These are phyloP conservation scores for Pristionchus entomophagus DNA, from an alignment of 2,888 invertebrate species.

Conservation along the genomic window DNA sequence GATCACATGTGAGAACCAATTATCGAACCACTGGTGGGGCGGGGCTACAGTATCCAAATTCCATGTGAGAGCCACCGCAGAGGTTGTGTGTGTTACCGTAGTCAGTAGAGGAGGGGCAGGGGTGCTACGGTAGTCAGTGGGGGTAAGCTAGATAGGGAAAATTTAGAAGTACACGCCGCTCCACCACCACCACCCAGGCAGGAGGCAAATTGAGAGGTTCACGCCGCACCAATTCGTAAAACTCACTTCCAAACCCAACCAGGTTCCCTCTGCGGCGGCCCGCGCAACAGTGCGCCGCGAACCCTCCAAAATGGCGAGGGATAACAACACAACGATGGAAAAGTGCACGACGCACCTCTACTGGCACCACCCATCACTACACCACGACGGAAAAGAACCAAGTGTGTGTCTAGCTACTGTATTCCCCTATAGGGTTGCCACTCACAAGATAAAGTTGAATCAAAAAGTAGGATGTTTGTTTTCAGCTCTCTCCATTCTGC, in stretches of 20 bases:
- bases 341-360: not conserved
- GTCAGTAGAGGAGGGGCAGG: not conserved
- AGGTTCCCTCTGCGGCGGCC: slow-evolving; percentile 19
- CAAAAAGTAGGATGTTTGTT: too few species aligned
- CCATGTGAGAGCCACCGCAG: not conserved
- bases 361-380: not conserved
- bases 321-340: not conserved
- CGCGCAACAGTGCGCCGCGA: slow-evolving; percentile 28
- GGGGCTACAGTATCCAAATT: not conserved
- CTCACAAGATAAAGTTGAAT: too few species aligned
- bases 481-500: too few species aligned
- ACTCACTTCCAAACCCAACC: slow-evolving; percentile 45
- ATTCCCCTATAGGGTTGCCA: too few species aligned
- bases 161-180: too few species aligned
- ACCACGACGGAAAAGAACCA: not conserved
- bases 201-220: slow-evolving; percentile 9
- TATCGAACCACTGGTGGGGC: too few species aligned
- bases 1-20: slow-evolving; percentile 22
- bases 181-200: too few species aligned
- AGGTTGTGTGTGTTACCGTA: not conserved
- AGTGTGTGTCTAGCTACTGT: too few species aligned
- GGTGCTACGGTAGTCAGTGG: too few species aligned
- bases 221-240: not conserved
- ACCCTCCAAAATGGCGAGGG: slow-evolving; percentile 16
- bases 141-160: too few species aligned